phyloP scores from a whole-genome alignment of 2,888 invertebrate species.

The Orthosia gothica region DNA sequence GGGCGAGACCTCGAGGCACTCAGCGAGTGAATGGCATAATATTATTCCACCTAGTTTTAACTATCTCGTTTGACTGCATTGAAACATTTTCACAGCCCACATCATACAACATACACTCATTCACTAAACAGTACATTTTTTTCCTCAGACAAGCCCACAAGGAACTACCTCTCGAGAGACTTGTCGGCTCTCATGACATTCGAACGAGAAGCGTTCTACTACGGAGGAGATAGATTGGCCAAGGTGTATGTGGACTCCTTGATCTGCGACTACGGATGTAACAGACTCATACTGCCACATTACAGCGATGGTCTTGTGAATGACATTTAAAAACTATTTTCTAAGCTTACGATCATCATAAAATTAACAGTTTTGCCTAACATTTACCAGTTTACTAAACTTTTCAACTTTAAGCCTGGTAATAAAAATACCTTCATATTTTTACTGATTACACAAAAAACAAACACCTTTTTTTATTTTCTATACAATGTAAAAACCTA shows the following conservation, averaged over 20 bases:
- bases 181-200: slow-evolving; percentile 75
- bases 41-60: too few relatives aligned
- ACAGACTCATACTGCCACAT: slow-evolving; percentile 17
- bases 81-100: background rate
- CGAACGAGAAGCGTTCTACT: slow-evolving; percentile 79
- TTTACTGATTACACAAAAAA: background rate
- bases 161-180: slow-evolving; percentile 76
- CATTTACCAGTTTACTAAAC: too few relatives aligned
- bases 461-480: slow-evolving; percentile 8
- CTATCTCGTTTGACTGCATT: too few relatives aligned
- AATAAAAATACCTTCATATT: background rate
- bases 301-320: slow-evolving; percentile 1
- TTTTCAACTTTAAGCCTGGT: background rate
- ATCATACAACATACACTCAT: background rate
- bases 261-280: slow-evolving; percentile 80
- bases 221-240: slow-evolving; percentile 72
- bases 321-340: background rate
- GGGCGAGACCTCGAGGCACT: too few relatives aligned
- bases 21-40: too few relatives aligned
- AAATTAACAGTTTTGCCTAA: background rate
- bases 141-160: slow-evolving; percentile 76
- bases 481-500: background rate
- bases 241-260: slow-evolving; percentile 73
- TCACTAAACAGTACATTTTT: slow-evolving; percentile 22
- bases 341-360: background rate